Evolutionary conservation across 2,797 vertebrate species (phyloP).

Genomic region (Oreochromis grahami): DNA sequence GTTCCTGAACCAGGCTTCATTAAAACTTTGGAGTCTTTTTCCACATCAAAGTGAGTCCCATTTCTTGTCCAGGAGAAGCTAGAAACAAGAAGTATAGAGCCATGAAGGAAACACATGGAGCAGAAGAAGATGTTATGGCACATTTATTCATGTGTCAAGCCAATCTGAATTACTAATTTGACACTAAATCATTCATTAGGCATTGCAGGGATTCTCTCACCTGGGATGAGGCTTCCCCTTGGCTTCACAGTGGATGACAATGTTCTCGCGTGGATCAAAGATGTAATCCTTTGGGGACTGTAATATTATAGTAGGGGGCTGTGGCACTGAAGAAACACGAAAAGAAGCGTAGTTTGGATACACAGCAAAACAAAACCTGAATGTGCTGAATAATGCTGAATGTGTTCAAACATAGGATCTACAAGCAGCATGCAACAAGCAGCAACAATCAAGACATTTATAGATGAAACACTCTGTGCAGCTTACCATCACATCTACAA

Average conservation of each 20-base stretch:
- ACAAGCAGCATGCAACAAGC: constrained; percentile 33
- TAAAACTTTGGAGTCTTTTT: constrained; percentile 87
- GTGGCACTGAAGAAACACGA: constrained; percentile 83
- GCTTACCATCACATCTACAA: constrained; percentile 8
- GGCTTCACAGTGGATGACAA: constrained; percentile 94
- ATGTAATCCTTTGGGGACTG: constrained; percentile 98
- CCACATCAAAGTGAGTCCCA: constrained; percentile 92
- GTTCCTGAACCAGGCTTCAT: constrained; percentile 90
- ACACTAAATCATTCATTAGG: not conserved
- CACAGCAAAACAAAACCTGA: not conserved
- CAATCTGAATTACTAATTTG: not conserved
- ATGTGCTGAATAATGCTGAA: not conserved
- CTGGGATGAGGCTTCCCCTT: constrained; percentile 95
- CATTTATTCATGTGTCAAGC: not conserved
- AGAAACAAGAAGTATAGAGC: not conserved
- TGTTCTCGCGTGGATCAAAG: constrained; percentile 95
- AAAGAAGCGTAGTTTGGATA: not conserved
- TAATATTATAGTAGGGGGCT: constrained; percentile 93
- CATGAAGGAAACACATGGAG: not conserved
- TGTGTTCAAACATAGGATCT: not conserved
- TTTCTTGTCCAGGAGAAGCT: constrained; percentile 98
- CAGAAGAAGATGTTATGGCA: not conserved
- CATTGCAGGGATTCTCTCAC: constrained; percentile 56
- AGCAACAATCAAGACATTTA: not conserved
- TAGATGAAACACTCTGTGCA: not conserved